Conservation (phyloP, 2,888 invertebrate species). For the Galerucella nymphaeae region DNA sequence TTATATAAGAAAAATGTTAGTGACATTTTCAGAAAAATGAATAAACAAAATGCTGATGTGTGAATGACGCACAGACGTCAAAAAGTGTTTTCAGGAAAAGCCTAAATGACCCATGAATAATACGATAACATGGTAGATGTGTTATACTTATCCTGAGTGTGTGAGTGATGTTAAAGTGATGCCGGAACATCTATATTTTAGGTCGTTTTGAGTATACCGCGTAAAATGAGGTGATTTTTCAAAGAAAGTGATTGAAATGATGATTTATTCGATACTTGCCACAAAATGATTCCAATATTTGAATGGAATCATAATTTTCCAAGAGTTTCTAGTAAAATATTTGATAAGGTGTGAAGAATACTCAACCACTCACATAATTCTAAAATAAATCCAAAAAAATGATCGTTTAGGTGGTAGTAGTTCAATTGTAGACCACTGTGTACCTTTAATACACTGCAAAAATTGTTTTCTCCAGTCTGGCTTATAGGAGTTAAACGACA, state of each 20-base stretch:
- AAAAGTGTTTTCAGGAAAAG: not conserved
- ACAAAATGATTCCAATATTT: too few species aligned
- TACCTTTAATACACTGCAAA: too few species aligned
- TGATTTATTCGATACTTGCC: too few species aligned
- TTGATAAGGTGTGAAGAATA: too few species aligned
- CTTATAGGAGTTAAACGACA: too few species aligned
- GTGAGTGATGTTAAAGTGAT: constrained; percentile 12
- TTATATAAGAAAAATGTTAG: constrained; percentile 26
- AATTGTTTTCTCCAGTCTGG: too few species aligned
- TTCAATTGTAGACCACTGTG: too few species aligned
- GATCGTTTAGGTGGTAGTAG: too few species aligned
- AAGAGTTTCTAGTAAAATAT: too few species aligned
- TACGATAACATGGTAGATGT: constrained; percentile 22
- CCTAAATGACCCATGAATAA: constrained; percentile 35
- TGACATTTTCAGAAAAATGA: constrained; percentile 18
- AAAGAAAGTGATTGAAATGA: not conserved
- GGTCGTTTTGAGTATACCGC: not conserved
- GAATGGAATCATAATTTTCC: too few species aligned
- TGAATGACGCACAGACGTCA: constrained; percentile 9
- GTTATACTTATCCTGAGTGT: constrained; percentile 15
- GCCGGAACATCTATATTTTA: not conserved
- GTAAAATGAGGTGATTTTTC: not conserved
- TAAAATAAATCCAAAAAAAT: too few species aligned
- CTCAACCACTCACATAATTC: too few species aligned
- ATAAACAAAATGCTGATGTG: constrained; percentile 22